A percentile compares a stretch with the other conserved stretches of the same genome.
phyloP scores from a whole-genome alignment of 2,113 vertebrate genomes.

The Athene noctua region DNA sequence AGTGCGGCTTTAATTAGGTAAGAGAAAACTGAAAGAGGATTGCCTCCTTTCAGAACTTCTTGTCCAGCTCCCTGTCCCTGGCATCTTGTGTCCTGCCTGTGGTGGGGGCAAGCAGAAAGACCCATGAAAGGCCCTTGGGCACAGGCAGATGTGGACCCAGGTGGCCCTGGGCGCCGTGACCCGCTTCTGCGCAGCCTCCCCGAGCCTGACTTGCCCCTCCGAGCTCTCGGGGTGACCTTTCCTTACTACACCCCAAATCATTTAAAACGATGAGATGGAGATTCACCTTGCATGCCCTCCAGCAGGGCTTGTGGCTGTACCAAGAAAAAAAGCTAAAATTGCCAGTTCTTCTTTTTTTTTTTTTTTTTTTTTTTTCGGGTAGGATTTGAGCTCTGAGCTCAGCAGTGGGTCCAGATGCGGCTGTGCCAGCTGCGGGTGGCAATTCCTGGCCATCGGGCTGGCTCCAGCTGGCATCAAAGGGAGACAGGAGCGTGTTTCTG shows the following conservation, averaged over 20 bases:
- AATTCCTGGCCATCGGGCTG: not conserved
- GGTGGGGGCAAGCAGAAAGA: not conserved
- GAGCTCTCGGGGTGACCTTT: not conserved
- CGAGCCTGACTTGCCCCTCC: rapidly evolving
- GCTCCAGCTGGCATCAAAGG: not conserved
- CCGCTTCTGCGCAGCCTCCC: rapidly evolving
- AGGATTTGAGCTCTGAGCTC: rapidly evolving
- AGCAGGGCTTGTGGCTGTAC: rapidly evolving
- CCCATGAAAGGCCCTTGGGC: not conserved
- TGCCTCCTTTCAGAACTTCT: not conserved
- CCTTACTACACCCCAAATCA: not conserved
- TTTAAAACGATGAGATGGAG: rapidly evolving
- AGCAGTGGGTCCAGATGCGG: not conserved
- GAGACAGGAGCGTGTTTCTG: not conserved
- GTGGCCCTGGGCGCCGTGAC: not conserved
- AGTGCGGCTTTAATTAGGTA: not conserved
- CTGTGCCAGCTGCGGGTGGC: not conserved
- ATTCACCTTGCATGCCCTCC: not conserved
- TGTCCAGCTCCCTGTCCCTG: not conserved
- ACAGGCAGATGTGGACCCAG: not conserved
- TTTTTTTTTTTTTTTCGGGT: not conserved
- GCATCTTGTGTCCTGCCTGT: rapidly evolving
- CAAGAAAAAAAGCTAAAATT: not conserved
- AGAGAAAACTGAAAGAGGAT: not conserved
- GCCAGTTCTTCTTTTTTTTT: not conserved